Evolutionary conservation across 2,797 vertebrate species (phyloP).

Genomic region (Trachurus trachurus): DNA sequence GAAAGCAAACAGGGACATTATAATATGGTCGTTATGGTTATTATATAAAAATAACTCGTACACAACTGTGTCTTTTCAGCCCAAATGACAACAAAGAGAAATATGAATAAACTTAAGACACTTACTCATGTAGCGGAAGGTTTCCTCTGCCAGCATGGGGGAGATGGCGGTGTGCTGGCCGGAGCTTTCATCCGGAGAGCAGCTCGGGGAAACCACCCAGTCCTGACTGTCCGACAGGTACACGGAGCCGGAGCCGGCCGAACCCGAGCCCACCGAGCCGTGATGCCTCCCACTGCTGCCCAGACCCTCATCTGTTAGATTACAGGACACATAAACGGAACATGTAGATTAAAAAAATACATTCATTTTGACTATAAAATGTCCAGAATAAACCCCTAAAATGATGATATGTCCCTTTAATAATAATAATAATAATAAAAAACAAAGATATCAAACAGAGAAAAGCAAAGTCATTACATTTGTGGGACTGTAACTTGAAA

Average conservation of each 20-base stretch:
- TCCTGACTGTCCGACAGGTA: conserved; percentile 93
- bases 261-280: conserved; percentile 83
- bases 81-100: background rate
- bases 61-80: background rate
- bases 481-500: background rate
- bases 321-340: background rate
- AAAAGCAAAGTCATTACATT: background rate
- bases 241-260: conserved; percentile 88
- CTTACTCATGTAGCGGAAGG: conserved; percentile 97
- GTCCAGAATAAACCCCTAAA: background rate
- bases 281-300: conserved; percentile 73
- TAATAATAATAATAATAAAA: background rate
- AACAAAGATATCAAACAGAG: background rate
- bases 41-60: background rate
- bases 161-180: conserved; percentile 78
- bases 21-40: background rate
- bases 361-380: background rate
- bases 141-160: conserved; percentile 90
- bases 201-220: conserved; percentile 86
- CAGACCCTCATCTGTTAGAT: conserved; percentile 75
- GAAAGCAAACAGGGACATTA: background rate
- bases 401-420: background rate
- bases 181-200: conserved; percentile 79
- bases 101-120: background rate
- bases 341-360: background rate